Evolutionary conservation across 2,113 vertebrate species (phyloP).

Genomic region (Orthonyx spaldingii): DNA sequence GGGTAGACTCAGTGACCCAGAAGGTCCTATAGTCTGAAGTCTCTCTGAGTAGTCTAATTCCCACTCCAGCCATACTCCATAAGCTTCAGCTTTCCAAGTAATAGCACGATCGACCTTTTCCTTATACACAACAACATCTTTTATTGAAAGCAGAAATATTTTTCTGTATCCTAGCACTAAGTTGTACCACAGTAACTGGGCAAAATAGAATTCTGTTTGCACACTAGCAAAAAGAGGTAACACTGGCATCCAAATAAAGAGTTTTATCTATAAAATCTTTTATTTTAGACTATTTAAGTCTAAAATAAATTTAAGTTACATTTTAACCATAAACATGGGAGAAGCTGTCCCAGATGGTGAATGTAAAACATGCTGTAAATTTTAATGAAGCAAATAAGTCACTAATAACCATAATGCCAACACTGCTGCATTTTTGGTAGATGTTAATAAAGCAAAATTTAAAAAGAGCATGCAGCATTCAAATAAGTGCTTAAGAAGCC

Average conservation of each 20-base stretch:
- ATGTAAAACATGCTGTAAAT: slow-evolving; percentile 71
- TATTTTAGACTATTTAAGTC: slow-evolving; percentile 37
- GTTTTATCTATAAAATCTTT: slow-evolving; percentile 42
- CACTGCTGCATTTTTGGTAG: slow-evolving; percentile 55
- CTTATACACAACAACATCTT: background rate
- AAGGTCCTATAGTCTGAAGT: background rate
- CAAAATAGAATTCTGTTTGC: slow-evolving; percentile 15
- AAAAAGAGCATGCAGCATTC: slow-evolving; percentile 68
- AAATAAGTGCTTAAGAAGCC: slow-evolving; percentile 66
- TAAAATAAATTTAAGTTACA: slow-evolving; percentile 61
- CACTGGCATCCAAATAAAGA: slow-evolving; percentile 45
- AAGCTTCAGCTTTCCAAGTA: background rate
- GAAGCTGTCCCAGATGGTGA: slow-evolving; percentile 69
- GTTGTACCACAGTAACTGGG: background rate
- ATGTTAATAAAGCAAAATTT: slow-evolving; percentile 75
- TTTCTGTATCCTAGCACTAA: background rate
- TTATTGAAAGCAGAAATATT: slow-evolving; percentile 15
- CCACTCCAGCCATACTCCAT: background rate
- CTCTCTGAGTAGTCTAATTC: background rate
- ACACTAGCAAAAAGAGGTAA: slow-evolving; percentile 17
- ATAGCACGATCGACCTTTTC: background rate
- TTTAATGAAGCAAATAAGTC: slow-evolving; percentile 76
- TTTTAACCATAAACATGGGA: slow-evolving; percentile 58
- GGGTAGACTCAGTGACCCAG: background rate
- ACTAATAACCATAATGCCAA: slow-evolving; percentile 68